phyloP scores from a whole-genome alignment of 2,888 invertebrate genomes.

The Tipula vernalis region DNA sequence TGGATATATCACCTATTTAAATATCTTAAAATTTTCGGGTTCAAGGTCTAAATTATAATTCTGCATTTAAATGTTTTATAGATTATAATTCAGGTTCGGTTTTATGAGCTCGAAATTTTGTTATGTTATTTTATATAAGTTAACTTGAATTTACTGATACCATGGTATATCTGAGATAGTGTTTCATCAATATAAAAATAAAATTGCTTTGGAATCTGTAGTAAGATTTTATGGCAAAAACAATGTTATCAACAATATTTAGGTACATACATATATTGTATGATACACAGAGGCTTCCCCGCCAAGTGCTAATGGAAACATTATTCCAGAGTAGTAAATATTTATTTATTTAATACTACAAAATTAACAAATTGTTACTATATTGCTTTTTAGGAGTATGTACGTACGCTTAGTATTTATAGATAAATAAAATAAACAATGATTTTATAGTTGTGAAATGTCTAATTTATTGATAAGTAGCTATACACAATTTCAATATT shows the following conservation, averaged over 20 bases:
- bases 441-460: neutral
- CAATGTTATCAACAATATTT: neutral
- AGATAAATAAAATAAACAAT: neutral
- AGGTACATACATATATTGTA: neutral
- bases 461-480: neutral
- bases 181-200: neutral
- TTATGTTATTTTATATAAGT: neutral
- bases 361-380: neutral
- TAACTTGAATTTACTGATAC: neutral
- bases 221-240: neutral
- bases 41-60: neutral
- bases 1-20: neutral
- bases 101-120: neutral
- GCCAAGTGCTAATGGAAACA: neutral
- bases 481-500: neutral
- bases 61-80: neutral
- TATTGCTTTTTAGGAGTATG: neutral
- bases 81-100: neutral
- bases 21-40: neutral
- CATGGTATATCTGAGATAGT: neutral
- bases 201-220: neutral
- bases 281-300: neutral
- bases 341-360: neutral
- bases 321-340: neutral
- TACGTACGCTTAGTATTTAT: neutral